Evolutionary conservation across 2,888 invertebrate genomes (phyloP), one percentile per base, ranked within the genome.

Genomic region (Epirrita christyi): DNA sequence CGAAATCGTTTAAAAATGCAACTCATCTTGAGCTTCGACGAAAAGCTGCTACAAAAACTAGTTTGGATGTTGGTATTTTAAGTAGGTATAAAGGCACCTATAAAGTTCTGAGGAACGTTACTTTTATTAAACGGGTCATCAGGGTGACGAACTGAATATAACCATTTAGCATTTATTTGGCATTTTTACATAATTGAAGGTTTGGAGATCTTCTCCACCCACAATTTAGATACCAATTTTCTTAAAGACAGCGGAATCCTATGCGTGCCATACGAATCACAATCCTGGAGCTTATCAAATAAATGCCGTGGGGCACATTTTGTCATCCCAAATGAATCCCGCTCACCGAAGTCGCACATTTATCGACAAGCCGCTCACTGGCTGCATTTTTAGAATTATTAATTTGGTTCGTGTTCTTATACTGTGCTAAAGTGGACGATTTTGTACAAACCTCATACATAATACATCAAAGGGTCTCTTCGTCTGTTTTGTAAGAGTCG

Each of bases 331-430:
- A 42, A 45, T 67, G 63, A 44, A 62, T 60, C 55, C 55, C 72
- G 69, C 71, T 68, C 68, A 68, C 63, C 57, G 61, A 64, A 77
- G 78, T 73, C 75, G 75, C 77, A 78, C 78, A 85, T 85, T 85
- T 83, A 80, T 81, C 77, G 75, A 73, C 55, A 65, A 71, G 71
- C 72, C 78, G 75, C 73, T 76, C 76, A 70, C 72, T 71, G 81
- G 73, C 85, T 86, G 87, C 88, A 90, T 90, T 87, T 89, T 88
- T 86, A 86, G 89, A 87, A 90, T 90, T 86, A 88, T 89, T 88
- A 90, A 89, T 90, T 89, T 87, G 75, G 81, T 71, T 72, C 79
- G 76, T 88, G 85, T 88, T 87, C 86, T 87, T 86, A 77, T 82
- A 83, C 77, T 83, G 83, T 84, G 85, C 83, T 83, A 84, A 88